Base-by-base conservation (phyloP, 1,140 invertebrate genomes). In the Pseudomyrmex flavicornis region DNA sequence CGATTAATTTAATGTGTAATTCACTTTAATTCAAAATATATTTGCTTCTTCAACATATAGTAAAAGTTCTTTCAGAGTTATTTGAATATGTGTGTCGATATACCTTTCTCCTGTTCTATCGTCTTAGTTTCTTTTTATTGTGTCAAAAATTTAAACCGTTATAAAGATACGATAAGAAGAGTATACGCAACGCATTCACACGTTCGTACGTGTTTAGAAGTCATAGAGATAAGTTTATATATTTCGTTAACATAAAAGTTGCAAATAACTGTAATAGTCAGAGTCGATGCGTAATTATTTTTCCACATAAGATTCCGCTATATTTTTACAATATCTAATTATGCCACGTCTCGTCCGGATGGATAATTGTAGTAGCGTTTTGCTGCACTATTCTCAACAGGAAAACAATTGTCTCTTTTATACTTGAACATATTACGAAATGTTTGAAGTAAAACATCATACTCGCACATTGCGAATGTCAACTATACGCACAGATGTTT, bases 21-120 rank as follows among this genome's bases (percentile, higher is more conserved):
- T 13, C 9, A 46, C 13, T 15, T 44, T 46, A 77, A 77, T 68
- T 77, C 2, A 20, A 44, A 68, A 68, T 68, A 77, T 12, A 56
- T 13, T 77, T 46, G 35, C 13, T 77, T 77, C 54, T 12, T 54
- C 17, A 46, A 46, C 22, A 44, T 52, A 9, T 4, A 12, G 9
- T 12, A 15, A 75, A 26, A 66, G 54, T 46, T 56, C 35, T 17
- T 54, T 65, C 2, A 17, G 35, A 35, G 35, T 35, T 35, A 35
- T 35, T 35, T 5, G 35, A 35, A 35, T 35, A 0, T 35, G 35
- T 35, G 35, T 35, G 5, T 7, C 5, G 0, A 35, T 5, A 35
- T 7, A 35, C 5, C 35, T 35, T 0, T 35, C 5, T 35, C 35
- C 5, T 77, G 35, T 76, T 8, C 48, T 13, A 12, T 52, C 26